A percentile compares a stretch with the other conserved stretches of the same genome.
Conservation (phyloP, 2,113 vertebrate species). For the Colinus virginianus region DNA sequence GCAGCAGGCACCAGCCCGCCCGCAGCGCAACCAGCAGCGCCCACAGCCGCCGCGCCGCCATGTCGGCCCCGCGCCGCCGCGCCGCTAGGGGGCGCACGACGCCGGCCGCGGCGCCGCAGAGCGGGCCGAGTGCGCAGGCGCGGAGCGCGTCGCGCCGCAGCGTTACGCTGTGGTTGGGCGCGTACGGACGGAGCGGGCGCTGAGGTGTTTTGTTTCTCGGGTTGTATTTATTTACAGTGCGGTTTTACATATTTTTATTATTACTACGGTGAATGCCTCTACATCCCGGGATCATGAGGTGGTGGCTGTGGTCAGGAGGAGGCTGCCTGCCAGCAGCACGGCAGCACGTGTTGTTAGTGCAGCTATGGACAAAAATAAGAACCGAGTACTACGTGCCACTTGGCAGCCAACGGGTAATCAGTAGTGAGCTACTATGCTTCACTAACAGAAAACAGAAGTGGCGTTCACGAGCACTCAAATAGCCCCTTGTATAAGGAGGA, state of each 20-base stretch:
- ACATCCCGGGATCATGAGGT: background rate
- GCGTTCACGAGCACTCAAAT: background rate
- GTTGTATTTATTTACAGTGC: background rate
- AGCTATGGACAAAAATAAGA: slow-evolving; percentile 23
- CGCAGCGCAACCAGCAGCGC: slow-evolving; percentile 71
- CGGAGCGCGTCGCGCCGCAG: background rate
- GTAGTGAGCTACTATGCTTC: background rate
- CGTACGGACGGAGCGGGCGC: background rate
- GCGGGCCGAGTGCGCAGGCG: background rate
- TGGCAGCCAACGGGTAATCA: background rate
- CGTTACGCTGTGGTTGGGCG: rapidly evolving
- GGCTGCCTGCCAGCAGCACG: slow-evolving; percentile 35
- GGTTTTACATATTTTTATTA: background rate
- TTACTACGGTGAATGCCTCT: background rate
- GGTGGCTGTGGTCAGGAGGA: background rate
- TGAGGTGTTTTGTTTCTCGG: background rate
- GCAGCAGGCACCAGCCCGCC: slow-evolving; percentile 77
- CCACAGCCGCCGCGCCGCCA: slow-evolving; percentile 66
- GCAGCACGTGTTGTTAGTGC: background rate
- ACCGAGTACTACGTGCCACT: background rate
- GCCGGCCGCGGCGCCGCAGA: background rate
- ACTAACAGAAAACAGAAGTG: background rate
- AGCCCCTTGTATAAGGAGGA: background rate
- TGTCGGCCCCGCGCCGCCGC: background rate
- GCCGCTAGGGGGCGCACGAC: background rate